Evolutionary conservation across 2,797 vertebrate species (phyloP), one percentile per base, ranked within the genome.

Genomic region (Balearica regulorum): DNA sequence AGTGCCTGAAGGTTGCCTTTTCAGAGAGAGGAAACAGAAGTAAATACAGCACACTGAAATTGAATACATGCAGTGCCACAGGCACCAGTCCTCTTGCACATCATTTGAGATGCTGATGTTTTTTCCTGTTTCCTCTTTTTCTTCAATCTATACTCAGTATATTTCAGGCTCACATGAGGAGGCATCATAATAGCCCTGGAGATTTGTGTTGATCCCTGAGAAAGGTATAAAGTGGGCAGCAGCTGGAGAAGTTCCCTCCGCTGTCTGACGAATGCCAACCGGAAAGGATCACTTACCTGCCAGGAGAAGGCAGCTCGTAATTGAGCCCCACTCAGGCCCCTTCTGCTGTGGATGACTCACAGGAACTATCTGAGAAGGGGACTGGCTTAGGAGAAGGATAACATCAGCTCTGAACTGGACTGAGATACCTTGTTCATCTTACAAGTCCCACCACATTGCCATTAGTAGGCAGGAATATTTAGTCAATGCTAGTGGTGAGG

Each of bases 21-120:
- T 88, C 71, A 79, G 60, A 79, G 81, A 90, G 54, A 77, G 61
- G 70, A 96, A 94, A 92, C n/a, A 87, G 85, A 92, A 94, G 89
- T 96, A 94, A 97, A 95, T 96, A 94, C 94, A 96, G 92, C 79
- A 89, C 6, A 8, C 69, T 95, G 92, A 95, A 97, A 95, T 54
- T 69, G 92, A 92, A 95, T 91, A 83, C 89, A 93, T 0, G 24
- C 53, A 88, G 72, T 83, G 92, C 96, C 92, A 91, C 82, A 96
- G 95, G 96, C 95, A 93, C 39, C 87, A 92, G 43, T 41, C 89
- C 90, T 94, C 86, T 87, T 66, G 92, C 83, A 84, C 69, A 88
- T 90, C 76, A 88, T 91, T 93, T 93, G 61, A 78, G 11, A 91
- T 79, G 90, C 69, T 90, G 84, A 83, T 87, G 77, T 60, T 96